Percentiles rank a stretch among this genome's conserved stretches.
Conservation (phyloP, 2,888 invertebrate genomes). For the Plebejus melissa region DNA sequence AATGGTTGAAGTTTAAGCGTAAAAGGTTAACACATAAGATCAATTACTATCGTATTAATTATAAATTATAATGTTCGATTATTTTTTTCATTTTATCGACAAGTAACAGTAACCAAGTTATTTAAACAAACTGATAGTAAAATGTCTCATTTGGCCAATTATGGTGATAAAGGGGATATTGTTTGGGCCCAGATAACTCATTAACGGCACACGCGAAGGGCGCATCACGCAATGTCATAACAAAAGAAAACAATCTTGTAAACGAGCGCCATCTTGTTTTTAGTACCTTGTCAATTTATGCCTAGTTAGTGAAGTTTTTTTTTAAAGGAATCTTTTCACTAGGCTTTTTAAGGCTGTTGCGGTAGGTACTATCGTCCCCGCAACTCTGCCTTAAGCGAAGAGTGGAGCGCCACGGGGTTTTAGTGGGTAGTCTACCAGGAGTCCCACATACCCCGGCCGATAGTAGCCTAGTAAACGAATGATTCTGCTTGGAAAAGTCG, state of each 20-base stretch:
- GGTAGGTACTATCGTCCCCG: too few relatives aligned
- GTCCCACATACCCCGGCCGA: too few relatives aligned
- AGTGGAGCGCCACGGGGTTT: too few relatives aligned
- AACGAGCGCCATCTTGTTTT: conserved; percentile 1
- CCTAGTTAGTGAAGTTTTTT: not conserved
- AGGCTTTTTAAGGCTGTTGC: not conserved
- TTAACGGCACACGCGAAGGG: conserved; percentile 25
- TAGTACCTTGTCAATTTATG: not conserved
- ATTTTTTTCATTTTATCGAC: too few relatives aligned
- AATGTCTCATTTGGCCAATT: conserved; percentile 9
- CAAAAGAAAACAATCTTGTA: not conserved
- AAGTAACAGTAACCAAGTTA: not conserved
- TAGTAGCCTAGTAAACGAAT: too few relatives aligned
- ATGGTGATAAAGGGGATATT: not conserved
- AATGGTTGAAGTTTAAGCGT: too few relatives aligned
- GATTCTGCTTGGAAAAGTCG: too few relatives aligned
- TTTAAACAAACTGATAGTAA: not conserved
- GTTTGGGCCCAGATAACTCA: conserved; percentile 16
- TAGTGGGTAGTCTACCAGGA: too few relatives aligned
- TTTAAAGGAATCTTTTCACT: not conserved
- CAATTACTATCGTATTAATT: too few relatives aligned
- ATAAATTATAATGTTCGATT: too few relatives aligned
- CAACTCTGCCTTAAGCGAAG: too few relatives aligned
- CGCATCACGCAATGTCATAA: conserved; percentile 25
- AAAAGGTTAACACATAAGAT: too few relatives aligned